A percentile compares a stretch with the other conserved stretches of the same genome.
phyloP scores from a whole-genome alignment of 2,797 vertebrate genomes.

The Stomatorhinus walkeri region DNA sequence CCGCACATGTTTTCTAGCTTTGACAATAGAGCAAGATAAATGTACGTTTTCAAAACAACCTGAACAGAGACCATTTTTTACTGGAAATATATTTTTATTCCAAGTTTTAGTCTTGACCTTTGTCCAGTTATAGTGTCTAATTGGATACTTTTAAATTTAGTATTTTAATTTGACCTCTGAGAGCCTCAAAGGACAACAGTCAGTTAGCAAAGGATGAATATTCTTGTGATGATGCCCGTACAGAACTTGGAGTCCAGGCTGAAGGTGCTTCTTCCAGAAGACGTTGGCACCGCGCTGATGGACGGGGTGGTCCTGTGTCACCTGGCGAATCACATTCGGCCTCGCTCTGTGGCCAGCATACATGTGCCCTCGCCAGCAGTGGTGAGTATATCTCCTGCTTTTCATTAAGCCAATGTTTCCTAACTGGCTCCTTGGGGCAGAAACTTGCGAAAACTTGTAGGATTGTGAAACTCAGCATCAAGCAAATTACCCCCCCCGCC shows the following conservation, averaged over 20 bases:
- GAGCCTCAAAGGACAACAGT: neutral
- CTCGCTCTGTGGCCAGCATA: slow-evolving; percentile 95
- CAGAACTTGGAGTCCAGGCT: slow-evolving; percentile 91
- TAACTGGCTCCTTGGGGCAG: neutral
- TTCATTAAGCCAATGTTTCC: neutral
- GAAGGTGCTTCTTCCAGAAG: slow-evolving; percentile 90
- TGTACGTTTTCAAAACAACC: neutral
- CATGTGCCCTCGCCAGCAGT: slow-evolving; percentile 97
- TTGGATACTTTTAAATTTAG: neutral
- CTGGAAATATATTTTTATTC: neutral
- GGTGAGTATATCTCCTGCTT: slow-evolving; percentile 53
- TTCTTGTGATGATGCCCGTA: neutral
- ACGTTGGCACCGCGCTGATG: slow-evolving; percentile 93
- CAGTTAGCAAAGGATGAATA: neutral
- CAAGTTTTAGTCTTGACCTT: neutral
- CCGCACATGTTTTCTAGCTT: neutral
- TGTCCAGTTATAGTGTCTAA: neutral
- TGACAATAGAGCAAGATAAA: neutral
- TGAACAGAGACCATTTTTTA: neutral
- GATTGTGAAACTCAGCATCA: neutral
- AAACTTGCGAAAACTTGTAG: neutral
- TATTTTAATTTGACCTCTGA: neutral
- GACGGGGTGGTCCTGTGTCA: slow-evolving; percentile 96
- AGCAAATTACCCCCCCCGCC: neutral
- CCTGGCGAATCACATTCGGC: slow-evolving; percentile 95